These are phyloP conservation scores for Sphenodon punctatus DNA, from an alignment of 2,797 vertebrate genomes.

Conservation along the genomic window DNA sequence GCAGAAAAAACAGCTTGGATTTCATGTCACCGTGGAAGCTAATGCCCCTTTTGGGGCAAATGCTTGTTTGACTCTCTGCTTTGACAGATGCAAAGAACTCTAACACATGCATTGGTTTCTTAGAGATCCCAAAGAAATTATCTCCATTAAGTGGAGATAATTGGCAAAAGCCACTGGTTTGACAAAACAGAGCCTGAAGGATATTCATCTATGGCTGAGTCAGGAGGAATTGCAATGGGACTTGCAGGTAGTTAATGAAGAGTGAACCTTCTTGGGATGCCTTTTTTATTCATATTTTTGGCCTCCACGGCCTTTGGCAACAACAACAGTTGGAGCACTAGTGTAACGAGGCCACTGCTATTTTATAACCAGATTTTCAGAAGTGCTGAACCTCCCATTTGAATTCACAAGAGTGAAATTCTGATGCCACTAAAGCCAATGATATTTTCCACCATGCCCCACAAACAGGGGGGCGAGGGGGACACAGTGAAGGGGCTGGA, in stretches of 20 bases:
- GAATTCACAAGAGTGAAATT: no score
- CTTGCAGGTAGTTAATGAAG: not conserved
- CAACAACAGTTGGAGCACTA: no score
- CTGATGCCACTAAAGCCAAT: no score
- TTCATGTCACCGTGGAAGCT: not conserved
- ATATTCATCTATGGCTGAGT: not conserved
- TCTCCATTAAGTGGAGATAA: slow-evolving; percentile 23
- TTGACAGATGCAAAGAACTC: not conserved
- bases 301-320: not conserved
- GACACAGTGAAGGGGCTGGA: no score
- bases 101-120: not conserved
- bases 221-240: not conserved
- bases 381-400: no score
- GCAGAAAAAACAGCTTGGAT: not conserved
- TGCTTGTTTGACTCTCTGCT: not conserved
- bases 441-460: no score
- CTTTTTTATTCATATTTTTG: not conserved
- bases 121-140: no score
- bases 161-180: not conserved
- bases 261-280: not conserved
- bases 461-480: no score
- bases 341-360: no score
- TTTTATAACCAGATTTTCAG: no score
- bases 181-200: not conserved
- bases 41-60: not conserved